These are phyloP conservation scores for Dasyornis broadbenti DNA, from an alignment of 2,113 vertebrate genomes.

Conservation along the genomic window DNA sequence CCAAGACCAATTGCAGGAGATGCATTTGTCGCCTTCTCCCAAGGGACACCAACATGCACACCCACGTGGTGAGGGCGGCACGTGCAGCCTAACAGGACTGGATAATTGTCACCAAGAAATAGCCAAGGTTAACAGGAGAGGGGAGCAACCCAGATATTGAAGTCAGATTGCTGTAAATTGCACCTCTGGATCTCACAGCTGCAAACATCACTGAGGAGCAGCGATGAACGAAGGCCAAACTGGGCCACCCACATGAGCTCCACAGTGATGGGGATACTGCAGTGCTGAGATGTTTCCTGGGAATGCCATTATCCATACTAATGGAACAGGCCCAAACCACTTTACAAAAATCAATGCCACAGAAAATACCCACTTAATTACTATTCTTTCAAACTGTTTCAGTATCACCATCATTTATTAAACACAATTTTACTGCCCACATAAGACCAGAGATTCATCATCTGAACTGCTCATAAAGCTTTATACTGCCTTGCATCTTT, in stretches of 20 bases:
- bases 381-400: background rate
- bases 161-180: background rate
- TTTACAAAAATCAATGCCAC: constrained; percentile 14
- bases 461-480: background rate
- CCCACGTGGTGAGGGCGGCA: background rate
- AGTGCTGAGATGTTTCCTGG: rapidly evolving
- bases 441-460: background rate
- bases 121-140: background rate
- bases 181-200: background rate
- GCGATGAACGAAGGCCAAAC: background rate
- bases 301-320: rapidly evolving
- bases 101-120: background rate
- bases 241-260: background rate
- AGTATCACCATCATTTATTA: background rate
- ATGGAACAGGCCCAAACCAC: background rate
- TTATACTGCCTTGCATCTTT: background rate
- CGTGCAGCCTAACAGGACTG: rapidly evolving
- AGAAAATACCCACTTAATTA: background rate
- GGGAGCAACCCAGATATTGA: background rate
- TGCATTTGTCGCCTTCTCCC: constrained; percentile 12
- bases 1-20: background rate
- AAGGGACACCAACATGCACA: background rate
- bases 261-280: rapidly evolving
- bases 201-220: background rate
- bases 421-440: background rate